Percentiles rank a stretch among this genome's conserved stretches.
Evolutionary conservation across 2,888 invertebrate species (phyloP).

Genomic region (Sceliomorpha sp.): DNA sequence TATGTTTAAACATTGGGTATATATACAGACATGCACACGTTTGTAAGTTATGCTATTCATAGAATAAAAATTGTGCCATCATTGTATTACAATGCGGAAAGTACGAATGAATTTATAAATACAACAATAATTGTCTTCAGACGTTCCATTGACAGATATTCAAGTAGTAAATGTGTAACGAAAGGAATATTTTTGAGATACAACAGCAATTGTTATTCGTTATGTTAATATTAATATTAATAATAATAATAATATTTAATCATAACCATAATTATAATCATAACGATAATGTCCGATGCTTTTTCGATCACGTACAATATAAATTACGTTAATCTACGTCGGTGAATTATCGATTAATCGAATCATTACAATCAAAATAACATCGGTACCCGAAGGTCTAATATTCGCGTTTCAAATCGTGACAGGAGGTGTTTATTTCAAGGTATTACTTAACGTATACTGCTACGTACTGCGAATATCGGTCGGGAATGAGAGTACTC

Average conservation of each 20-base stretch:
- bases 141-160: constrained; percentile 59
- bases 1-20: constrained; percentile 35
- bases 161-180: constrained; percentile 44
- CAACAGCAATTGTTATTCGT: constrained; percentile 60
- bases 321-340: constrained; percentile 49
- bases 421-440: constrained; percentile 40
- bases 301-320: constrained; percentile 49
- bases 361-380: constrained; percentile 48
- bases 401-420: constrained; percentile 29
- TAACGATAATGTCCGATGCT: constrained; percentile 39
- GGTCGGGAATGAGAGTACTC: constrained; percentile 43
- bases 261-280: constrained; percentile 24
- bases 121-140: constrained; percentile 58
- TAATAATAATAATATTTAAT: constrained; percentile 22
- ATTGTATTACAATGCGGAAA: constrained; percentile 60
- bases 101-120: constrained; percentile 57
- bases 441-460: constrained; percentile 36
- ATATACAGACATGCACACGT: constrained; percentile 33
- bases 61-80: constrained; percentile 63
- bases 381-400: constrained; percentile 22
- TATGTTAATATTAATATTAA: constrained; percentile 51
- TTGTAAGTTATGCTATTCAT: constrained; percentile 58
- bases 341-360: constrained; percentile 58
- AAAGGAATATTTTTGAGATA: constrained; percentile 50
- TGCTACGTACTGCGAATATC: constrained; percentile 50